Evolutionary conservation across 2,113 vertebrate species (phyloP).

Genomic region (Nerophis lumbriciformis): DNA sequence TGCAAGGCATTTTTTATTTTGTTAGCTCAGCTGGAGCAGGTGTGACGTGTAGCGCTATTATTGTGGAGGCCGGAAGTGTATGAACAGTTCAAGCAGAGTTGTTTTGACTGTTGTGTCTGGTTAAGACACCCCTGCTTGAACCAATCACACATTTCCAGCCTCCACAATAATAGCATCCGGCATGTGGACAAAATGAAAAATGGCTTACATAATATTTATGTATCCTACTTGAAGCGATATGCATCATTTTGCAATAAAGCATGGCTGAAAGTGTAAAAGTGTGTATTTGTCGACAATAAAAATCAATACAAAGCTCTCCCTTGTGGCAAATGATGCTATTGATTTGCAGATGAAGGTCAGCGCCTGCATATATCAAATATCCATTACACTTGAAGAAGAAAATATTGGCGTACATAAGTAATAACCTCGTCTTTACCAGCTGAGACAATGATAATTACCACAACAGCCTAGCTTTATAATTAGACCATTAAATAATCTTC

Average conservation of each 20-base stretch:
- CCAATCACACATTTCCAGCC: no score
- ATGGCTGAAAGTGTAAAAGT: slow-evolving; percentile 37
- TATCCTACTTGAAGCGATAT: no score
- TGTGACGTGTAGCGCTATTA: no score
- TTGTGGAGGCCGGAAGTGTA: no score
- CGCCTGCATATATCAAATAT: neutral
- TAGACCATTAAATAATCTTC: neutral
- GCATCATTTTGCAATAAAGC: slow-evolving; percentile 16
- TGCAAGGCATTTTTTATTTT: no score
- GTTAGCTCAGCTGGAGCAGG: no score
- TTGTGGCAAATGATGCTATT: slow-evolving; percentile 26
- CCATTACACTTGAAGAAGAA: slow-evolving; percentile 18
- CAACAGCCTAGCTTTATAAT: neutral
- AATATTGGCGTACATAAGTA: slow-evolving; percentile 7
- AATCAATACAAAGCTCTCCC: slow-evolving; percentile 26
- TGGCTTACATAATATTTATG: no score
- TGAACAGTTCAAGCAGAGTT: no score
- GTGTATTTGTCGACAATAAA: slow-evolving; percentile 22
- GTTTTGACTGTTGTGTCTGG: no score
- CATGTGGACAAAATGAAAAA: no score
- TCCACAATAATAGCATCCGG: no score
- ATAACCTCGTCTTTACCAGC: slow-evolving; percentile 41
- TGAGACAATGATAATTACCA: slow-evolving; percentile 33
- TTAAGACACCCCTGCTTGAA: no score
- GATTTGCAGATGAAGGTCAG: slow-evolving; percentile 23